These are phyloP conservation scores for Drosophila lacicola DNA, from an alignment of 2,888 invertebrate species.

Conservation along the genomic window DNA sequence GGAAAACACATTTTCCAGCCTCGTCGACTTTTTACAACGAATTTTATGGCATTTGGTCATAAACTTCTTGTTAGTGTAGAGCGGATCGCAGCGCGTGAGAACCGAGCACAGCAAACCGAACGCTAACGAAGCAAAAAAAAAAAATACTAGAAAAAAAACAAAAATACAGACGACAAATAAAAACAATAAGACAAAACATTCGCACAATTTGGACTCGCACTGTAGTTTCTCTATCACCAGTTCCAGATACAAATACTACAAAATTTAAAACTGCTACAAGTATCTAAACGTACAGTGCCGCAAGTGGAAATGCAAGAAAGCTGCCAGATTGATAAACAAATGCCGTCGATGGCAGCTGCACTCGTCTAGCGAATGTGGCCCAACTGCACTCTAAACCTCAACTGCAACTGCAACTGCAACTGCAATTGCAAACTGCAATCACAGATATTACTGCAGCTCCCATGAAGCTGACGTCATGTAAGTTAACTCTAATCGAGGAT, in stretches of 20 bases:
- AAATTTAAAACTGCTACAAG: slow-evolving; percentile 17
- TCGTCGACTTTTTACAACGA: slow-evolving; percentile 84
- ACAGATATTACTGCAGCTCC: slow-evolving; percentile 1
- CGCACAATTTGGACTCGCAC: slow-evolving; percentile 27
- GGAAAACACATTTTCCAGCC: slow-evolving; percentile 80
- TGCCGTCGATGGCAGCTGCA: slow-evolving; percentile 31
- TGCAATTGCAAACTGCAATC: slow-evolving; percentile 1
- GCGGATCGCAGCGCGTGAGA: slow-evolving; percentile 81
- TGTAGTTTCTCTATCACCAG: slow-evolving; percentile 1
- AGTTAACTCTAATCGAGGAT: slow-evolving; percentile 25
- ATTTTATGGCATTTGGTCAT: slow-evolving; percentile 86
- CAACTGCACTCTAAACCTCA: background rate
- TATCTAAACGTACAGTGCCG: background rate
- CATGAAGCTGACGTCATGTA: slow-evolving; percentile 36
- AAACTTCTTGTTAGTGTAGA: slow-evolving; percentile 85
- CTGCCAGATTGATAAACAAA: slow-evolving; percentile 1
- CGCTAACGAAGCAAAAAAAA: slow-evolving; percentile 39
- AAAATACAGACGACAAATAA: slow-evolving; percentile 14
- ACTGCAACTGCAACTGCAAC: slow-evolving; percentile 15
- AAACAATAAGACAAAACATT: slow-evolving; percentile 31
- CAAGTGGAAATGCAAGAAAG: slow-evolving; percentile 38
- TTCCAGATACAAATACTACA: background rate
- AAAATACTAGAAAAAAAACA: slow-evolving; percentile 8
- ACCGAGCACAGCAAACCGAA: slow-evolving; percentile 53
- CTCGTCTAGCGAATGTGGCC: slow-evolving; percentile 3